These are phyloP conservation scores for Parambassis ranga DNA, from an alignment of 2,797 vertebrate species.

Conservation along the genomic window DNA sequence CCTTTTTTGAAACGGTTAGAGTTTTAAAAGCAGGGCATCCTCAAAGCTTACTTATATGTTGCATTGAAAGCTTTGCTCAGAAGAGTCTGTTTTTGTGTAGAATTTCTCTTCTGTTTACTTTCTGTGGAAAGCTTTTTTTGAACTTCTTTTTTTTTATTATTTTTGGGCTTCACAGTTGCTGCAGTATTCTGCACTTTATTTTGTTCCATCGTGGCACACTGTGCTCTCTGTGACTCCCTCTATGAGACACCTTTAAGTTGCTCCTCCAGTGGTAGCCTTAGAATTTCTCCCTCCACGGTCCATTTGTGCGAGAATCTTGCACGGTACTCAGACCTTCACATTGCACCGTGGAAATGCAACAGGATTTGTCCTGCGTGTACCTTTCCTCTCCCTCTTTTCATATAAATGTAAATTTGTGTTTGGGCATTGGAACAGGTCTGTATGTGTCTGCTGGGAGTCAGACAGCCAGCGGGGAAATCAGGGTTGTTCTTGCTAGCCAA, in stretches of 20 bases:
- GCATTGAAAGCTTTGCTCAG: constrained; percentile 15
- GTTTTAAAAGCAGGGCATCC: constrained; percentile 23
- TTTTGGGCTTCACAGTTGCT: constrained; percentile 28
- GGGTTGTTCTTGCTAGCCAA: constrained; percentile 50
- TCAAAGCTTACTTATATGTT: constrained; percentile 16
- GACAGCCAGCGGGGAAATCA: constrained; percentile 67
- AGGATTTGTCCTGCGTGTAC: constrained; percentile 62
- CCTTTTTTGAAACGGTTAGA: constrained; percentile 41
- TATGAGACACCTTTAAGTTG: constrained; percentile 56
- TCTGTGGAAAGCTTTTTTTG: constrained; percentile 1
- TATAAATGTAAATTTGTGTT: constrained; percentile 81
- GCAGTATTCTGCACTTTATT: constrained; percentile 50
- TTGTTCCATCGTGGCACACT: constrained; percentile 44
- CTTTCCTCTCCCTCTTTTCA: constrained; percentile 68
- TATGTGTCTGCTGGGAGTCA: constrained; percentile 56
- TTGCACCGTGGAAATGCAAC: constrained; percentile 60
- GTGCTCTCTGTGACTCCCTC: constrained; percentile 51
- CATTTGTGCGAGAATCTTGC: constrained; percentile 57
- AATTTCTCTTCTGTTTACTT: constrained; percentile 18
- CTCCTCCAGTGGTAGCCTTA: constrained; percentile 52
- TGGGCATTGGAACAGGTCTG: constrained; percentile 61
- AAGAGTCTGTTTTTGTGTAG: not conserved
- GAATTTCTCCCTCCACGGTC: constrained; percentile 61
- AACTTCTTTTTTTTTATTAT: not conserved
- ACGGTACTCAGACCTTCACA: constrained; percentile 59